A percentile compares a stretch with the other conserved stretches of the same genome.
Conservation (phyloP, 2,113 vertebrate species). For the Empidonax traillii region DNA sequence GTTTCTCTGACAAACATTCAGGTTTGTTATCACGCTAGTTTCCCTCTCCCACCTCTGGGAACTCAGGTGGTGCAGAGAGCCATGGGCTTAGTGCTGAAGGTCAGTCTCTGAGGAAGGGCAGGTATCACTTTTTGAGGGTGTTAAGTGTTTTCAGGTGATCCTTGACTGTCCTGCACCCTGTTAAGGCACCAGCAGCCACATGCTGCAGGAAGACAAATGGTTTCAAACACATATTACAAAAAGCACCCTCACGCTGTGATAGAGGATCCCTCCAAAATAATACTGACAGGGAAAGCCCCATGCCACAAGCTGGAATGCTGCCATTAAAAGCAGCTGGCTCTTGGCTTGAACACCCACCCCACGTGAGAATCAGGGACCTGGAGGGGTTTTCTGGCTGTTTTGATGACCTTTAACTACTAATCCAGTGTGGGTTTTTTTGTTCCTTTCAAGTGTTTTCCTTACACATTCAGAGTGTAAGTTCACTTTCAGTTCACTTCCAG, state of each 20-base stretch:
- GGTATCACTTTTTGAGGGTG: background rate
- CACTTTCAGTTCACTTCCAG: background rate
- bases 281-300: fast-evolving
- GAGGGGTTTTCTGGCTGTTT: background rate
- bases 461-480: background rate
- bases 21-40: background rate
- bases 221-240: background rate
- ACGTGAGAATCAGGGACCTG: background rate
- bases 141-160: background rate
- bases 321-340: background rate
- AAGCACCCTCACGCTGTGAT: background rate
- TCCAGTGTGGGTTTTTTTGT: background rate
- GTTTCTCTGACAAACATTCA: background rate
- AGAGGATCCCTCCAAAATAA: background rate
- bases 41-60: background rate
- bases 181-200: background rate
- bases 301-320: background rate
- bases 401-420: background rate
- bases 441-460: background rate
- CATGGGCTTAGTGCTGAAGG: background rate
- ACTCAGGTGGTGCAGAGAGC: background rate
- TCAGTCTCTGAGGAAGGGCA: background rate
- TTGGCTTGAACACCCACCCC: background rate
- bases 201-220: background rate
- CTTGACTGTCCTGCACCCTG: background rate